Conservation (phyloP, 2,888 invertebrate species). For the Antitype chi region DNA sequence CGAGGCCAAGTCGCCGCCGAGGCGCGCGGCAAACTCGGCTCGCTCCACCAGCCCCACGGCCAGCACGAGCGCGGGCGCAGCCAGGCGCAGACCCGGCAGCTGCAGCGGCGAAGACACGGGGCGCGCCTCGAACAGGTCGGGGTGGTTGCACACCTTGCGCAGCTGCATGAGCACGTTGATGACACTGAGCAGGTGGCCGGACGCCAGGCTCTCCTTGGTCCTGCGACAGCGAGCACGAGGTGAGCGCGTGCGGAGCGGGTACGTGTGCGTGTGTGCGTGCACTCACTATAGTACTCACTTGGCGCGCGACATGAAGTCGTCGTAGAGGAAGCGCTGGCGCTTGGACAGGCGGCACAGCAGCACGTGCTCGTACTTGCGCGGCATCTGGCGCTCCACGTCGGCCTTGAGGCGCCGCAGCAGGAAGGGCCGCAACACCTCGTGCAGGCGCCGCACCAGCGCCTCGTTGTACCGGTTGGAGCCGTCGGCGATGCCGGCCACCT, state of each 20-base stretch:
- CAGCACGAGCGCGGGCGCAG: slow-evolving; percentile 94
- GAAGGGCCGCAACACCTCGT: slow-evolving; percentile 96
- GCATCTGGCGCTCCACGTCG: slow-evolving; percentile 99
- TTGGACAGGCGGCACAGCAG: slow-evolving; percentile 98
- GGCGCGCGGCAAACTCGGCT: slow-evolving; percentile 93
- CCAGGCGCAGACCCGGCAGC: slow-evolving; percentile 94
- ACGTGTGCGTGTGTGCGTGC: rapidly evolving
- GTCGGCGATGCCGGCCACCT: slow-evolving; percentile 92
- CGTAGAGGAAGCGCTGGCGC: slow-evolving; percentile 98
- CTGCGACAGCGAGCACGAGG: slow-evolving; percentile 85
- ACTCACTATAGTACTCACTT: slow-evolving; percentile 91
- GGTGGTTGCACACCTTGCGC: slow-evolving; percentile 99
- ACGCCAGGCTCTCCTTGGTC: slow-evolving; percentile 97
- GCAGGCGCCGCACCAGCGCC: slow-evolving; percentile 81
- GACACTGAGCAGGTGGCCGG: slow-evolving; percentile 98
- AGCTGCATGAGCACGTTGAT: slow-evolving; percentile 99
- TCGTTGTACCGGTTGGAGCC: slow-evolving; percentile 78
- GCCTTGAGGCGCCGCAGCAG: slow-evolving; percentile 97
- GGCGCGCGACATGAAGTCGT: slow-evolving; percentile 99
- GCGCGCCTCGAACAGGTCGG: slow-evolving; percentile 99
- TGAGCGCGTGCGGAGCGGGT: neutral
- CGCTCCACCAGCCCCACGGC: slow-evolving; percentile 91
- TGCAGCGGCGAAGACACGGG: slow-evolving; percentile 98
- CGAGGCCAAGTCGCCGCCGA: slow-evolving; percentile 92
- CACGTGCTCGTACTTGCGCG: slow-evolving; percentile 98